phyloP scores from a whole-genome alignment of 2,797 vertebrate genomes.

The Tauraco hartlaubi region DNA sequence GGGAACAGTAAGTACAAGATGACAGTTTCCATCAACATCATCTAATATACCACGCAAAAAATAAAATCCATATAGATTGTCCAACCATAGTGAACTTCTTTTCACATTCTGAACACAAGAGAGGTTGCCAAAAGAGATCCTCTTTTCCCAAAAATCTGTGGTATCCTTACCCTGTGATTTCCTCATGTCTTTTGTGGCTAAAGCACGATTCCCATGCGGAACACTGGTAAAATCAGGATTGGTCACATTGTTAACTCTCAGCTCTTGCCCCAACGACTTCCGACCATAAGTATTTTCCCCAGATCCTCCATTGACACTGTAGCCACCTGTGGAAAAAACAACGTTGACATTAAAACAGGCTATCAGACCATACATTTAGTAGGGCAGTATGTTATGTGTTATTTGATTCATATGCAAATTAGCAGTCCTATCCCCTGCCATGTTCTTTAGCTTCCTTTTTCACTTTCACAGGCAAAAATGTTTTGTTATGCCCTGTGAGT shows the following conservation, averaged over 20 bases:
- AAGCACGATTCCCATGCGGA: slow-evolving; percentile 99
- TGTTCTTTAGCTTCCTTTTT: not conserved
- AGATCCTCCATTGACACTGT: slow-evolving; percentile 94
- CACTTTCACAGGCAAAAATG: not conserved
- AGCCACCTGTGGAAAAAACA: slow-evolving; percentile 86
- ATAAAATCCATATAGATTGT: not conserved
- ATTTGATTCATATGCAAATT: not conserved
- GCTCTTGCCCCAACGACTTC: slow-evolving; percentile 99
- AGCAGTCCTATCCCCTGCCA: not conserved
- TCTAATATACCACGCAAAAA: not conserved
- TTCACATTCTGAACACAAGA: not conserved
- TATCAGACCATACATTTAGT: not conserved
- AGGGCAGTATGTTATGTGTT: not conserved
- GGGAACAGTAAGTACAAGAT: not conserved
- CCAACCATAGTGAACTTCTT: not conserved
- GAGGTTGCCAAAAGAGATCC: not conserved
- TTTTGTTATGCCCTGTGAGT: not conserved
- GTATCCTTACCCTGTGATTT: slow-evolving; percentile 95
- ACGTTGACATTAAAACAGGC: not conserved
- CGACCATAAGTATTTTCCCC: slow-evolving; percentile 99
- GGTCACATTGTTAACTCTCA: slow-evolving; percentile 99
- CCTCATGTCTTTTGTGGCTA: slow-evolving; percentile 99
- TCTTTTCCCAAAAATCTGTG: not conserved
- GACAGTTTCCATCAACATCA: not conserved
- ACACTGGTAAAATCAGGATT: slow-evolving; percentile 92